Conservation (phyloP, 2,797 vertebrate genomes). For the Otolemur crassicaudatus region DNA sequence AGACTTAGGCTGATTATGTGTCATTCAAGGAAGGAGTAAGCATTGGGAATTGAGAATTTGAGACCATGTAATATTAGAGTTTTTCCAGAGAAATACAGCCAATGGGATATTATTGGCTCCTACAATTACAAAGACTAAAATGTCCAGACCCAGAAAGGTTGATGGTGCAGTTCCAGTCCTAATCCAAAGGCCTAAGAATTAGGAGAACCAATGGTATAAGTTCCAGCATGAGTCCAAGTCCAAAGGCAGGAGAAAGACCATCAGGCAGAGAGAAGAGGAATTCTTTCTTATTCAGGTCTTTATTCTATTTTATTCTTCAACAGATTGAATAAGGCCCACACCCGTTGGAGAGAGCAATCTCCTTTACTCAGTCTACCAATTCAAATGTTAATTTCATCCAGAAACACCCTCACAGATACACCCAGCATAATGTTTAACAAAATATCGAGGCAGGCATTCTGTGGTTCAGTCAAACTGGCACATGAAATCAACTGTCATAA, state of each 20-base stretch:
- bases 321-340: not conserved
- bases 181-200: not conserved
- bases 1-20: not conserved
- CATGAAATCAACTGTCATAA: not conserved
- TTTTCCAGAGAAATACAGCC: not conserved
- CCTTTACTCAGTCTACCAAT: not conserved
- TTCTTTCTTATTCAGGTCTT: conserved; percentile 10
- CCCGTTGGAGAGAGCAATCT: not conserved
- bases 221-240: not conserved
- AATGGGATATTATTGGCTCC: not conserved
- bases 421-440: not conserved
- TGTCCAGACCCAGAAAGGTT: not conserved
- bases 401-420: not conserved
- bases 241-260: conserved; percentile 23
- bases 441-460: not conserved
- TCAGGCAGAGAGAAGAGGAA: not conserved
- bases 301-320: not conserved
- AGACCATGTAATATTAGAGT: not conserved
- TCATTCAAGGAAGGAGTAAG: not conserved
- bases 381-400: conserved; percentile 23
- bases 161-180: not conserved
- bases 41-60: conserved; percentile 10
- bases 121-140: not conserved
- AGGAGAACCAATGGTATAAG: not conserved
- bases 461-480: not conserved